Base-by-base conservation (phyloP, 2,113 vertebrate genomes). In the Trochalopteron elliotii region DNA sequence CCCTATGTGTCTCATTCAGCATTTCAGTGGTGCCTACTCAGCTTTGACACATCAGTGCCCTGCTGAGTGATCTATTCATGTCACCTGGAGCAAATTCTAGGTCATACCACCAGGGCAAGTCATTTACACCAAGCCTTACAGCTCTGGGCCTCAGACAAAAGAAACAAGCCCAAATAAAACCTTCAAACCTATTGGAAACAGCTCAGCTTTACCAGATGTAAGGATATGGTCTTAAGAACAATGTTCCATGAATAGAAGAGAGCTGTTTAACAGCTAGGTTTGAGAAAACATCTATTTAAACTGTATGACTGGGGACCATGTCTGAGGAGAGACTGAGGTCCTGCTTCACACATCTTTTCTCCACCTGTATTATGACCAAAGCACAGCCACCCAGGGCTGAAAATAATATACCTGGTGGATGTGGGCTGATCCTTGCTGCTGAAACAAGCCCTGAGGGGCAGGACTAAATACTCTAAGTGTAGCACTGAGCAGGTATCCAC, bases 301-400 rank as follows among this genome's bases (percentile, higher is more conserved):
- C 11, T 61, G 17, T n/a, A 31, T 37, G n/a, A 35, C 7, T 67
- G 42, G 5, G 45, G 19, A 67, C 9, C 0, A 0, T 11, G 23
- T 15, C 12, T 0, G 2, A 52, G 40, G 47, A 44, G 27, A 61
- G 47, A 63, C 1, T 42, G 44, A 69, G 13, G 30, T 69, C 27
- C 35, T 28, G 25, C 30, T 55, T 87, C 60, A 69, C 15, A 27
- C 14, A 83, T 39, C 39, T 8, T 85, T 82, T 85, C 25, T 88
- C n/a, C 21, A 27, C 20, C 22, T 1, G 0, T 49, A 35, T 52
- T 82, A 31, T 31, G 47, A 53, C 17, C 56, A 84, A 63, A 83
- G 27, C 17, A 64, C 76, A 70, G 22, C 17, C 2, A 5, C 15
- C 15, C 20, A 64, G 49, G 23, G 57, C 25, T 45, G 20, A 77